Evolutionary conservation across 1,140 invertebrate genomes (phyloP).

Genomic region (Anoplolepis gracilipes): DNA sequence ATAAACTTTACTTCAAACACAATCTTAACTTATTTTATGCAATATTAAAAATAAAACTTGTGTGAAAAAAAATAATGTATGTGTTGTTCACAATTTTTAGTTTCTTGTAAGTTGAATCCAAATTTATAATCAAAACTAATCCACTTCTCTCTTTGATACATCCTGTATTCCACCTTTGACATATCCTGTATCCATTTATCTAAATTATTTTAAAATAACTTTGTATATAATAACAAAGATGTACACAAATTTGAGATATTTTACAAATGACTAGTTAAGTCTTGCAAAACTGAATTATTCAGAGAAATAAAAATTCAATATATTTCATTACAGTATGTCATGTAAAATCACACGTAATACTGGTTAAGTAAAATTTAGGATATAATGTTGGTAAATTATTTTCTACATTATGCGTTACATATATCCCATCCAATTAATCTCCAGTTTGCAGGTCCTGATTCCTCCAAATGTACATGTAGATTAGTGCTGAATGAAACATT

Average conservation of each 20-base stretch:
- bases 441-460: slow-evolving; percentile 67
- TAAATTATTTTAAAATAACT: background rate
- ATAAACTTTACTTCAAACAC: slow-evolving; percentile 1
- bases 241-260: slow-evolving; percentile 46
- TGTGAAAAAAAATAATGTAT: background rate
- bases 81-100: background rate
- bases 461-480: slow-evolving; percentile 66
- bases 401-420: slow-evolving; percentile 39
- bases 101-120: background rate
- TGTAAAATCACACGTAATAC: slow-evolving; percentile 47
- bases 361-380: slow-evolving; percentile 52
- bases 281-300: slow-evolving; percentile 36
- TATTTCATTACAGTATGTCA: slow-evolving; percentile 50
- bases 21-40: background rate
- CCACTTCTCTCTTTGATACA: slow-evolving; percentile 6
- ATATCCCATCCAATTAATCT: slow-evolving; percentile 67
- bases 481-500: slow-evolving; percentile 70
- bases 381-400: slow-evolving; percentile 54
- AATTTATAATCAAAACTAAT: background rate
- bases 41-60: slow-evolving; percentile 5
- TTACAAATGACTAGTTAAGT: slow-evolving; percentile 62
- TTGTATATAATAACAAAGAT: background rate
- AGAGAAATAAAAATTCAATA: slow-evolving; percentile 59
- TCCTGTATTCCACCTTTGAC: slow-evolving; percentile 21
- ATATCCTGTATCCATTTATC: slow-evolving; percentile 17